phyloP scores from a whole-genome alignment of 2,888 invertebrate genomes.

The Xanthia icteritia region DNA sequence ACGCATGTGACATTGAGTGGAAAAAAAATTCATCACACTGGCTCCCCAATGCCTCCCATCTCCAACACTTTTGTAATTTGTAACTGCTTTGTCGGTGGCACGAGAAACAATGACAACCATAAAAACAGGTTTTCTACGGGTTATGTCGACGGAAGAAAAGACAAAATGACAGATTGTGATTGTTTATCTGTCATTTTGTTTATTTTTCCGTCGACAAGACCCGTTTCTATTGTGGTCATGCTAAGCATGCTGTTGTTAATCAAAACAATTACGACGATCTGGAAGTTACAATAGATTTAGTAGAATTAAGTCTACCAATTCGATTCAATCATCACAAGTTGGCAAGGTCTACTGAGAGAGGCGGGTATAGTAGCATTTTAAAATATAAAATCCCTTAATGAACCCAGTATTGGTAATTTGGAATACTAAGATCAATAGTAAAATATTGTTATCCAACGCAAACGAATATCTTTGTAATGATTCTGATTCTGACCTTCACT shows the following conservation, averaged over 20 bases:
- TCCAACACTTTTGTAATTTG: not conserved
- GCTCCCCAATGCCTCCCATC: not conserved
- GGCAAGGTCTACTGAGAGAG: not conserved
- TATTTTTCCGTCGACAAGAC: too few species aligned
- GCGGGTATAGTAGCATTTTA: slow-evolving; percentile 1
- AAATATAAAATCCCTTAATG: not conserved
- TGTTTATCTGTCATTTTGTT: too few species aligned
- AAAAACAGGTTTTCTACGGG: too few species aligned
- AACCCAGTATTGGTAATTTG: not conserved
- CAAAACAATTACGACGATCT: not conserved
- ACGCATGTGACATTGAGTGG: not conserved
- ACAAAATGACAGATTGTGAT: too few species aligned
- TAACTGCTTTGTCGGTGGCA: not conserved
- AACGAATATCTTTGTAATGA: not conserved
- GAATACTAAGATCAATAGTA: not conserved
- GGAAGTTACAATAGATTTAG: not conserved
- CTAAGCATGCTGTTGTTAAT: not conserved
- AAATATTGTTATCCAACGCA: not conserved
- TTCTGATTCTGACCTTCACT: slow-evolving; percentile 2
- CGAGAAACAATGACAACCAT: too few species aligned
- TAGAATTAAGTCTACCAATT: slow-evolving; percentile 7
- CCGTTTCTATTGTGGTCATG: too few species aligned
- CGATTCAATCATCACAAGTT: slow-evolving; percentile 2
- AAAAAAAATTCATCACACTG: not conserved
- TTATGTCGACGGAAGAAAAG: too few species aligned